Evolutionary conservation across 2,797 vertebrate genomes (phyloP).

Genomic region (Paratrypauchen microcephalus): DNA sequence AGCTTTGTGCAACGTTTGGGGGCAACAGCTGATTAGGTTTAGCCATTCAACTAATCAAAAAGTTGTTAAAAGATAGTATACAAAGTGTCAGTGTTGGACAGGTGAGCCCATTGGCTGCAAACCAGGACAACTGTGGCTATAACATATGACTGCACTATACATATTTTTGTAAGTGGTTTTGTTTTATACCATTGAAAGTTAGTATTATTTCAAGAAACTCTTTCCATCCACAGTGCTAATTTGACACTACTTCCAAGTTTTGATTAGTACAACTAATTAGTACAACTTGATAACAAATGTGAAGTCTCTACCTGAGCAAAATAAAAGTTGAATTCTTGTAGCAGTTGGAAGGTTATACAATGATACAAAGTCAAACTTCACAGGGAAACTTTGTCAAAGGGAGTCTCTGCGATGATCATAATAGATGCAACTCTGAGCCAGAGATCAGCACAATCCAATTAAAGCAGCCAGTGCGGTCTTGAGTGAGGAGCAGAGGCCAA

Average conservation of each 20-base stretch:
- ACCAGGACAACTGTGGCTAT: too few relatives aligned
- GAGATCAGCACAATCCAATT: slow-evolving; percentile 78
- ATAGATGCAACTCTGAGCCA: slow-evolving; percentile 71
- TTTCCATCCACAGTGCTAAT: slow-evolving; percentile 22
- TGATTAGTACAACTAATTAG: slow-evolving; percentile 40
- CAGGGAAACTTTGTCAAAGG: slow-evolving; percentile 67
- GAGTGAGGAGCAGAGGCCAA: slow-evolving; percentile 72
- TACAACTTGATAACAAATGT: slow-evolving; percentile 50
- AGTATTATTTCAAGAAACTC: slow-evolving; percentile 1
- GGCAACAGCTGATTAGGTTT: background rate
- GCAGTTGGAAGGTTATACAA: slow-evolving; percentile 59
- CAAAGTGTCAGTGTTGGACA: too few relatives aligned
- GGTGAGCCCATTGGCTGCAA: too few relatives aligned
- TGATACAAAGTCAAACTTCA: slow-evolving; percentile 68
- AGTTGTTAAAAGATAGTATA: too few relatives aligned
- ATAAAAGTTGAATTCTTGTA: slow-evolving; percentile 26
- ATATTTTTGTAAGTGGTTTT: too few relatives aligned
- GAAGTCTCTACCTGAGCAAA: slow-evolving; percentile 51
- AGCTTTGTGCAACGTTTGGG: slow-evolving; percentile 36
- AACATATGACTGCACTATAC: too few relatives aligned
- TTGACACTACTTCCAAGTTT: slow-evolving; percentile 30
- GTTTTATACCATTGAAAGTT: background rate
- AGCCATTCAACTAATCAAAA: background rate
- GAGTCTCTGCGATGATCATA: slow-evolving; percentile 68
- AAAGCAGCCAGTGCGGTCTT: slow-evolving; percentile 73